These are phyloP conservation scores for Mohoua ochrocephala DNA, from an alignment of 2,113 vertebrate species.

Conservation along the genomic window DNA sequence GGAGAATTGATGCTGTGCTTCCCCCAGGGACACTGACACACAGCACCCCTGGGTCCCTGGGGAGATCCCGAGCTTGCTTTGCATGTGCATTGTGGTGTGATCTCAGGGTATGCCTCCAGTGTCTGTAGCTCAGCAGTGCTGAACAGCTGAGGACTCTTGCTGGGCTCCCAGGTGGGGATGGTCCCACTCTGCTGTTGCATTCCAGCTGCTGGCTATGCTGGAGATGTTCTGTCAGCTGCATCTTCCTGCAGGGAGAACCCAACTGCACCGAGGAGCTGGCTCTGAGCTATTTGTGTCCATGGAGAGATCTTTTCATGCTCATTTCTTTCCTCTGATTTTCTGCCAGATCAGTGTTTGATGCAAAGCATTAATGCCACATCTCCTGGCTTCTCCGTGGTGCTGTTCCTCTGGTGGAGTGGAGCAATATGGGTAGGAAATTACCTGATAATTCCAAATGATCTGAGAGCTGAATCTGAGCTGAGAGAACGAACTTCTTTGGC, in stretches of 20 bases:
- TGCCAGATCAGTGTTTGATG: not conserved
- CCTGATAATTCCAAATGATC: not conserved
- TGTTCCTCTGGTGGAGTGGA: not conserved
- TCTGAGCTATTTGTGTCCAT: not conserved
- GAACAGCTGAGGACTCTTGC: not conserved
- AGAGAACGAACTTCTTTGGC: accelerated
- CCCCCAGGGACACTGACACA: not conserved
- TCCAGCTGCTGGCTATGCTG: not conserved
- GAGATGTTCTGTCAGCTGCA: not conserved
- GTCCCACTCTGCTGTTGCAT: not conserved
- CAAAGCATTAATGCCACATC: not conserved
- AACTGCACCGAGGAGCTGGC: not conserved
- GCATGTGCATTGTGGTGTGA: accelerated
- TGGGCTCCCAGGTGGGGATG: not conserved
- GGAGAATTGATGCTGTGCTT: not conserved
- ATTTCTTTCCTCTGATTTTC: not conserved
- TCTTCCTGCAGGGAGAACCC: not conserved
- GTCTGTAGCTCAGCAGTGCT: not conserved
- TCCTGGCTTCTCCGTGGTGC: not conserved
- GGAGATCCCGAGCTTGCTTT: not conserved
- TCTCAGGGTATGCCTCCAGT: not conserved
- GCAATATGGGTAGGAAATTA: not conserved
- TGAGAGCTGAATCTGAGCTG: not conserved
- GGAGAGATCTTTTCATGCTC: not conserved
- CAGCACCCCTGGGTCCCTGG: not conserved